Conservation (phyloP, 1,140 invertebrate genomes). For the Drosophila trapezifrons region DNA sequence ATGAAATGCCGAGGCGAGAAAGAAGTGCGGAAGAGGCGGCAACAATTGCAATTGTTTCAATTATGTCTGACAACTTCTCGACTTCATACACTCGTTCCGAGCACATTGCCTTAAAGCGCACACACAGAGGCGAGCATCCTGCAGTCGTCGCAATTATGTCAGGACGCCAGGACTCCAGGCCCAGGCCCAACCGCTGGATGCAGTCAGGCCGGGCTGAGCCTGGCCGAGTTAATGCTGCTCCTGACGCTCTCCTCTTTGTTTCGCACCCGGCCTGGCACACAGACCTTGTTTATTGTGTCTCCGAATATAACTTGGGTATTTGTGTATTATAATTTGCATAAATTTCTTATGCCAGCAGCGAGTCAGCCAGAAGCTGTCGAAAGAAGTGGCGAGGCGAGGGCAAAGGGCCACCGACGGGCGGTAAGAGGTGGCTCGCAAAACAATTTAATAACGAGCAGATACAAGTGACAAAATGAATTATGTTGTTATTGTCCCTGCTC, state of each 20-base stretch:
- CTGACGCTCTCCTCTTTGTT: conserved; percentile 42
- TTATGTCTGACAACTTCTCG: conserved; percentile 60
- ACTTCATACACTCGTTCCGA: conserved; percentile 35
- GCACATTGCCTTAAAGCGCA: conserved; percentile 28
- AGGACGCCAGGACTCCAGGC: conserved; percentile 35
- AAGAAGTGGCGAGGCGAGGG: not conserved
- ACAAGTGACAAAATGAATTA: conserved; percentile 82
- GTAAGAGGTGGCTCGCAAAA: conserved; percentile 63
- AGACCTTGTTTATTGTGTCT: conserved; percentile 76
- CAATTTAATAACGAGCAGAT: conserved; percentile 79
- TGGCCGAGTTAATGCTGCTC: conserved; percentile 55
- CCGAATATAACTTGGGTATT: conserved; percentile 73
- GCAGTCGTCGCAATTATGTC: conserved; percentile 65
- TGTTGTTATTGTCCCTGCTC: conserved; percentile 65
- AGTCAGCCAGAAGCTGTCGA: conserved; percentile 2
- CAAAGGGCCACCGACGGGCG: conserved; percentile 22
- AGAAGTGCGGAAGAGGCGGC: conserved; percentile 22
- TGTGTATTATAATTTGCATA: conserved; percentile 81
- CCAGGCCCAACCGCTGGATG: conserved; percentile 1
- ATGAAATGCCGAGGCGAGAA: conserved; percentile 2
- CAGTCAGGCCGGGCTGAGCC: too few species aligned
- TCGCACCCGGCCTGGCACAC: conserved; percentile 45
- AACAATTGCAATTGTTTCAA: conserved; percentile 73
- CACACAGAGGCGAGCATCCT: conserved; percentile 5
- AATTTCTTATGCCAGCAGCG: conserved; percentile 52